Conservation (phyloP, 2,797 vertebrate genomes). For the Lophius americanus region DNA sequence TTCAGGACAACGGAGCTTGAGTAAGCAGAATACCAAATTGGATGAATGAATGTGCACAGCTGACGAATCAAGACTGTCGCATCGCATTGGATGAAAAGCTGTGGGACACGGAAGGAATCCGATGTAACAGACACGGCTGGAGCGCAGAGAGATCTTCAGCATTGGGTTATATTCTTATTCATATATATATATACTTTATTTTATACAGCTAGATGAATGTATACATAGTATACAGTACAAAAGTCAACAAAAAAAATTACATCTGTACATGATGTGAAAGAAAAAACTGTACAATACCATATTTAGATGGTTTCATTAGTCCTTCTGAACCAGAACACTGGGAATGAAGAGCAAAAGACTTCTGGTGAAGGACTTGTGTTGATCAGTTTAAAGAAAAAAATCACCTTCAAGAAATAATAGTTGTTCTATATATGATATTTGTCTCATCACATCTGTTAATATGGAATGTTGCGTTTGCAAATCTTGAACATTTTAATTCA, state of each 20-base stretch:
- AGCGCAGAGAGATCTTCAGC: not conserved
- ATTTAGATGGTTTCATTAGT: slow-evolving; percentile 59
- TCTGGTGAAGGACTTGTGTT: too few relatives aligned
- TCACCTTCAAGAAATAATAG: not conserved
- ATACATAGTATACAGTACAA: slow-evolving; percentile 95
- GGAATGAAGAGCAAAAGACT: slow-evolving; percentile 1
- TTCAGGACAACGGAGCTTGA: slow-evolving; percentile 47
- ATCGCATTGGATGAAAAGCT: slow-evolving; percentile 46
- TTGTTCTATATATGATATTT: too few relatives aligned
- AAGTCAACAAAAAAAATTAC: slow-evolving; percentile 65
- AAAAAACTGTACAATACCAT: slow-evolving; percentile 59
- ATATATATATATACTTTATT: slow-evolving; percentile 65
- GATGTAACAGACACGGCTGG: slow-evolving; percentile 37
- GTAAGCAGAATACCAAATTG: slow-evolving; percentile 73
- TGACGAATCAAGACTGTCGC: slow-evolving; percentile 46
- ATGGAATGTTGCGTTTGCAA: too few relatives aligned
- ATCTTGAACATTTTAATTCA: too few relatives aligned
- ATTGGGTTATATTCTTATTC: slow-evolving; percentile 4
- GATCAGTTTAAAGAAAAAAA: too few relatives aligned
- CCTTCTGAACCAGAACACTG: slow-evolving; percentile 46
- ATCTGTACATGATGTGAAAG: slow-evolving; percentile 78
- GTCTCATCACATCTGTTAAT: too few relatives aligned
- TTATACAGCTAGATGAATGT: slow-evolving; percentile 77
- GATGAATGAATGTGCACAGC: slow-evolving; percentile 58
- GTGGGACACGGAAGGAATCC: slow-evolving; percentile 35